Conservation (phyloP, 2,888 invertebrate species). For the Muscina levida region DNA sequence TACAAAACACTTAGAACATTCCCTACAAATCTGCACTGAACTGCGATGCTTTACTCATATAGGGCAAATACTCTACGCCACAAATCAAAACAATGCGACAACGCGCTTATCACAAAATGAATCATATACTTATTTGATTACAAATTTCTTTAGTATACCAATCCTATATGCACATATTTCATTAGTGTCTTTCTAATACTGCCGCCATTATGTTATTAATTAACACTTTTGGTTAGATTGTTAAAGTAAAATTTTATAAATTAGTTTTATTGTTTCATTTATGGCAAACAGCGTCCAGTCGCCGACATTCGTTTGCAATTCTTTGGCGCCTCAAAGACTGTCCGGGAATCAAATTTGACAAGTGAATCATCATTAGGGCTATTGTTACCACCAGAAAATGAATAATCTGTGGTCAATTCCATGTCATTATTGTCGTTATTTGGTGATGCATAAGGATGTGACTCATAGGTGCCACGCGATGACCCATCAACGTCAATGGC, state of each 20-base stretch:
- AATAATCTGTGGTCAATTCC: not conserved
- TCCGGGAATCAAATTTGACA: not conserved
- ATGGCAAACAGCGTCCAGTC: slow-evolving; percentile 47
- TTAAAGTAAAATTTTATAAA: not conserved
- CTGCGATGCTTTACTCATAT: too few species aligned
- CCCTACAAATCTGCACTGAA: too few species aligned
- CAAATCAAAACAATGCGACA: too few species aligned
- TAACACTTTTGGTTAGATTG: not conserved
- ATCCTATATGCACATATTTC: too few species aligned
- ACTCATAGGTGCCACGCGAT: slow-evolving; percentile 28
- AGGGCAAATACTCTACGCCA: too few species aligned
- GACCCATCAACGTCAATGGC: not conserved
- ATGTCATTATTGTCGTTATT: not conserved
- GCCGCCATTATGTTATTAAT: not conserved
- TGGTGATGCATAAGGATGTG: not conserved
- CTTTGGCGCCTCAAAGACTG: slow-evolving; percentile 29
- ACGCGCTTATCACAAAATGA: too few species aligned
- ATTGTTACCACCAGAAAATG: not conserved
- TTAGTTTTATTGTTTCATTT: not conserved
- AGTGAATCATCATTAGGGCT: not conserved
- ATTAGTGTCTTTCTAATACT: too few species aligned
- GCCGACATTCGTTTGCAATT: slow-evolving; percentile 52
- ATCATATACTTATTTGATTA: too few species aligned
- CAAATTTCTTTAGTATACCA: too few species aligned
- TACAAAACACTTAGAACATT: too few species aligned